Evolutionary conservation across 2,113 vertebrate genomes (phyloP), one percentile per base, ranked within the genome.

Genomic region (Tachysurus vachellii): DNA sequence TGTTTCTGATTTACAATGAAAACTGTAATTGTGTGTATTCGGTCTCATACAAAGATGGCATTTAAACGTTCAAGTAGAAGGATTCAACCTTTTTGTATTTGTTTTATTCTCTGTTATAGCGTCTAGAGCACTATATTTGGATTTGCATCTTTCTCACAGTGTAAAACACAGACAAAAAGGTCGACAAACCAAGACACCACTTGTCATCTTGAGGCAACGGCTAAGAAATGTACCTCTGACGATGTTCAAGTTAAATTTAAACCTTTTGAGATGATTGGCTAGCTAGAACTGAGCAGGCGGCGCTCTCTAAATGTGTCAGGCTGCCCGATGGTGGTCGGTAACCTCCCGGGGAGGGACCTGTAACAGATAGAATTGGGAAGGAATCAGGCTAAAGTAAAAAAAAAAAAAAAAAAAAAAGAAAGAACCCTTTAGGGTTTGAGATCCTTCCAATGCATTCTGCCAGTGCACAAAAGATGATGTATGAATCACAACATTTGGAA

Each of bases 401-500:
- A 53, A 73, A 53, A 14, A 77, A 19, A 28, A 53, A 73, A 53
- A 17, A 14, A 77, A 8, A 28, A 79, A 79, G 7, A 79, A 79
- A 28, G 7, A 28, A 28, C 17, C 13, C 75, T 79, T 54, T 61
- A 61, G 56, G 57, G 36, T 80, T 80, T 80, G 75, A 56, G 19
- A 59, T 80, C 31, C 19, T 36, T 59, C 79, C 79, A 61, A 26
- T 6, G 1, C 21, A 0, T 59, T 61, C 56, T 81, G 31, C 79
- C 50, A 36, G 59, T 2, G 28, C 28, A 31, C 23, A 26, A 44
- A 50, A 79, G 13, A 31, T 28, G 50, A 77, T 54, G 56, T 26
- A 61, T 44, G 79, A 61, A 42, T 81, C 79, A 80, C 54, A 79
- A 80, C n/a, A 42, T 61, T 81, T 44, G 79, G 56, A 81, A 81